A percentile compares a stretch with the other conserved stretches of the same genome.
Evolutionary conservation across 2,113 vertebrate species (phyloP).

Genomic region (Merops nubicus): DNA sequence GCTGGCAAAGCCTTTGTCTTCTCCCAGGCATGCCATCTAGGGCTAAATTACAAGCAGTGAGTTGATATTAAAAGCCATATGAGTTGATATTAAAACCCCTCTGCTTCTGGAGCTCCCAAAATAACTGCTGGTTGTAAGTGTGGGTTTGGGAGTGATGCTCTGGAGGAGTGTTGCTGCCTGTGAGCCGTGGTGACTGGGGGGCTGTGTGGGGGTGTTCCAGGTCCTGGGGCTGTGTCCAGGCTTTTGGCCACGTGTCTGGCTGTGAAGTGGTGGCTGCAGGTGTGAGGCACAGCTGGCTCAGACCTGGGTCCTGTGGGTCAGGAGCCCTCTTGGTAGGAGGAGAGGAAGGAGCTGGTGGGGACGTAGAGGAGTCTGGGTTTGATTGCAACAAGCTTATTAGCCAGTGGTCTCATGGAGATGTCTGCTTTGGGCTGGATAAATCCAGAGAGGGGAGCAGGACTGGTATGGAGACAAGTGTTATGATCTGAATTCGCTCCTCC

Average conservation of each 20-base stretch:
- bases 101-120: not conserved
- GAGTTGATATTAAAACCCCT: not conserved
- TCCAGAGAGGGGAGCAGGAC: not conserved
- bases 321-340: not conserved
- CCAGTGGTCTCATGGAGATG: fast-evolving
- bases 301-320: not conserved
- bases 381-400: not conserved
- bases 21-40: not conserved
- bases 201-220: fast-evolving
- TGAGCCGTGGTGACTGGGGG: not conserved
- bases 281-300: not conserved
- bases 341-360: not conserved
- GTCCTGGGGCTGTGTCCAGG: too few relatives aligned
- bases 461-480: too few relatives aligned
- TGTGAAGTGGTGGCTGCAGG: not conserved
- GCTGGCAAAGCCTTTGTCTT: not conserved
- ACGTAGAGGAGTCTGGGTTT: not conserved
- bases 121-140: not conserved
- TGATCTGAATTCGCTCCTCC: not conserved
- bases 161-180: fast-evolving
- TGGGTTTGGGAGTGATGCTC: not conserved
- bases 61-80: not conserved
- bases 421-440: not conserved
- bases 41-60: not conserved
- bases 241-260: too few relatives aligned